Evolutionary conservation across 2,113 vertebrate genomes (phyloP).

Genomic region (Pomatorhinus ruficollis): DNA sequence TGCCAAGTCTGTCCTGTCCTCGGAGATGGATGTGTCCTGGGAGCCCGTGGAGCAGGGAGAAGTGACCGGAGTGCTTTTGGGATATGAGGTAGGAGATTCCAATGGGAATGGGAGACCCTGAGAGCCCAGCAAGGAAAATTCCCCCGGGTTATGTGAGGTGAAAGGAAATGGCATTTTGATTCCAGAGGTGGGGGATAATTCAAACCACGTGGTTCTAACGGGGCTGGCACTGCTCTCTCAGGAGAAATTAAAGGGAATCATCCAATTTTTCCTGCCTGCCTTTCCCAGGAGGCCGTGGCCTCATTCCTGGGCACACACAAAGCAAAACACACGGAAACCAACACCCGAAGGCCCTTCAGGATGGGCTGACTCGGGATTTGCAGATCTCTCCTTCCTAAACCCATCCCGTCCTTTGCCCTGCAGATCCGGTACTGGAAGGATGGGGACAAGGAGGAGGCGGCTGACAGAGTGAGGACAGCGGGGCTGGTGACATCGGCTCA

Average conservation of each 20-base stretch:
- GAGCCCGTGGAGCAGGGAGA: slow-evolving; percentile 82
- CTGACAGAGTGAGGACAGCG: slow-evolving; percentile 90
- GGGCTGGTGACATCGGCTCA: slow-evolving; percentile 85
- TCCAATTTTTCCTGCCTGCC: background rate
- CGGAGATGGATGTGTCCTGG: slow-evolving; percentile 93
- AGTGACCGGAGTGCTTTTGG: slow-evolving; percentile 84
- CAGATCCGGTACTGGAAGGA: slow-evolving; percentile 96
- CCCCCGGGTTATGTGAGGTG: background rate
- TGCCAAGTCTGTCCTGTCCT: slow-evolving; percentile 84
- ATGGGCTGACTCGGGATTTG: background rate
- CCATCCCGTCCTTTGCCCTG: background rate
- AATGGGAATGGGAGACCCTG: background rate
- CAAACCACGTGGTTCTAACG: background rate
- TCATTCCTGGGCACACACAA: background rate
- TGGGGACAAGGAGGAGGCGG: slow-evolving; percentile 89
- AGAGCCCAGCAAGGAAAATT: background rate
- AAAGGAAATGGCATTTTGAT: background rate
- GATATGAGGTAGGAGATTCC: slow-evolving; percentile 85
- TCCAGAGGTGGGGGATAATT: background rate
- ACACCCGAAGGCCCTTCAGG: background rate
- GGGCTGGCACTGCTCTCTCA: background rate
- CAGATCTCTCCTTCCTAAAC: background rate
- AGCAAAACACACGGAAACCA: background rate
- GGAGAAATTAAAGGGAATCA: background rate
- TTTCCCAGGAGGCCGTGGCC: background rate